Evolutionary conservation across 1,140 invertebrate genomes (phyloP).

Genomic region (Cryptotermes secundus): DNA sequence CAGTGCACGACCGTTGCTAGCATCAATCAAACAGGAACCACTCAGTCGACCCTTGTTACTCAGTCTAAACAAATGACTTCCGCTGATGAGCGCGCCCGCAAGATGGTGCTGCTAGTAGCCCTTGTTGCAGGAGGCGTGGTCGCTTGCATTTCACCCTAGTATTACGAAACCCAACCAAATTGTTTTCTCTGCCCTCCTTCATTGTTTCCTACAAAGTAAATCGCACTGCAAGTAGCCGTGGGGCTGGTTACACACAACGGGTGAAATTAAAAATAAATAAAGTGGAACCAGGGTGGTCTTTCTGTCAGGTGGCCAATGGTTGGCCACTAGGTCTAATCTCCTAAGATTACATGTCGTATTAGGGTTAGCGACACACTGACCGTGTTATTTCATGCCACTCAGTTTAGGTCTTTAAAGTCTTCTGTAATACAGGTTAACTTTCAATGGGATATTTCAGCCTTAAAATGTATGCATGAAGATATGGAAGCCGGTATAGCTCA

Average conservation of each 20-base stretch:
- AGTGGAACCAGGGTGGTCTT: background rate
- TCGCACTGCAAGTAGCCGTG: background rate
- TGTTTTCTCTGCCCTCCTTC: background rate
- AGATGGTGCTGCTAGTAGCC: background rate
- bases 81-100: background rate
- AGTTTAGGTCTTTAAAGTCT: too few relatives aligned
- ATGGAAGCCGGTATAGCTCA: too few relatives aligned
- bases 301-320: background rate
- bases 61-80: slow-evolving; percentile 3
- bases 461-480: too few relatives aligned
- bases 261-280: background rate
- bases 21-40: background rate
- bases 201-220: background rate
- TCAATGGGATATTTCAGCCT: too few relatives aligned
- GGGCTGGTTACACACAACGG: background rate
- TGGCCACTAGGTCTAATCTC: too few relatives aligned
- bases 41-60: background rate
- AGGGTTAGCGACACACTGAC: too few relatives aligned
- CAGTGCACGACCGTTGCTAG: background rate
- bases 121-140: too few relatives aligned
- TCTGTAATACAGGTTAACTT: too few relatives aligned
- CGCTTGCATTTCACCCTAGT: background rate
- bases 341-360: too few relatives aligned
- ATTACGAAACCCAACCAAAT: background rate
- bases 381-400: too few relatives aligned